These are phyloP conservation scores for Sula dactylatra DNA, from an alignment of 2,113 vertebrate species.

Conservation along the genomic window DNA sequence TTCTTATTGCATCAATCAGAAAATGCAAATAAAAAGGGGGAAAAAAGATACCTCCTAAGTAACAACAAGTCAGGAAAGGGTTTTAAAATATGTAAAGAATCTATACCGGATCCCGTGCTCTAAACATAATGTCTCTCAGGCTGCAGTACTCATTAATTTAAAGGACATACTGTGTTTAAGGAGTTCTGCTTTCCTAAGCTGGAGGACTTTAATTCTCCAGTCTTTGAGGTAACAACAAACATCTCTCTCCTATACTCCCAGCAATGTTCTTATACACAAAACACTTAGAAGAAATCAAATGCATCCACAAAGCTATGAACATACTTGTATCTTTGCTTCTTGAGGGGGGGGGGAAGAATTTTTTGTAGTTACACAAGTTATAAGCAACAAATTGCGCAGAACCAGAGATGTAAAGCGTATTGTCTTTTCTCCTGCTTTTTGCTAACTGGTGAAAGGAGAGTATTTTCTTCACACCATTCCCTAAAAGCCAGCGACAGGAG, in stretches of 20 bases:
- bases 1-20: neutral
- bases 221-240: neutral
- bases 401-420: neutral
- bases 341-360: neutral
- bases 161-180: neutral
- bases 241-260: neutral
- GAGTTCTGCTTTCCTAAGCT: neutral
- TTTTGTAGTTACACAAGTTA: neutral
- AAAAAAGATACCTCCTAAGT: neutral
- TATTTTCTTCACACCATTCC: neutral
- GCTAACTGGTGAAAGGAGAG: neutral
- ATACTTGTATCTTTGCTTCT: neutral
- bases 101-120: neutral
- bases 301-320: neutral
- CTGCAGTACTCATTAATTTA: neutral
- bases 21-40: neutral
- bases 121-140: neutral
- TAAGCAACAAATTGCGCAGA: neutral
- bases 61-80: fast-evolving
- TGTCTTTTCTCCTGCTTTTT: neutral
- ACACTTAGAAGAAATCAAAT: neutral
- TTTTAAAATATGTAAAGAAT: neutral
- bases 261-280: neutral
- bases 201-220: neutral
- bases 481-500: neutral